These are phyloP conservation scores for Eudemis profundana DNA, from an alignment of 2,888 invertebrate genomes.

Conservation along the genomic window DNA sequence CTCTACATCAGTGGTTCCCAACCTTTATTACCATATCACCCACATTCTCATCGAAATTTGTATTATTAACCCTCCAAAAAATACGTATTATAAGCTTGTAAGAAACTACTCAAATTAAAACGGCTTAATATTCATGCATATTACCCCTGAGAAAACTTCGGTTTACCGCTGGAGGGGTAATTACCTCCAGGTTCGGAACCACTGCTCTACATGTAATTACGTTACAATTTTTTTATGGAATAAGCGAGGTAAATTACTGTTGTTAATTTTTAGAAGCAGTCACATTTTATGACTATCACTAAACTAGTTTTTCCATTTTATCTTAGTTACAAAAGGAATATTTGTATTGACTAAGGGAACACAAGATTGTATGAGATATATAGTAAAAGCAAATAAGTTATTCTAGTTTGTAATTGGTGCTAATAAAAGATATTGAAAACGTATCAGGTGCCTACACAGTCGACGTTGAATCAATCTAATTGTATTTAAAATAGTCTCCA, in stretches of 20 bases:
- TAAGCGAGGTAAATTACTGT: conserved; percentile 20
- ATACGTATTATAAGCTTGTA: too few species aligned
- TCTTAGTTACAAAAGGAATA: neutral
- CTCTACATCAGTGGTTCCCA: too few species aligned
- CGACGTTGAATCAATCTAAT: conserved; percentile 13
- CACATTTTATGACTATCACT: conserved; percentile 17
- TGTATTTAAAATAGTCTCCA: conserved; percentile 22
- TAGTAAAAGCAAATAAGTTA: conserved; percentile 5
- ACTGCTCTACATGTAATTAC: too few species aligned
- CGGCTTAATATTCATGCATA: too few species aligned
- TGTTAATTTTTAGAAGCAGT: conserved; percentile 30
- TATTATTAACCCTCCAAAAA: too few species aligned
- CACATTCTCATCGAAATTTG: too few species aligned
- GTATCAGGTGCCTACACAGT: neutral
- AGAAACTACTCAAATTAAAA: too few species aligned
- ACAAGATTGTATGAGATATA: neutral
- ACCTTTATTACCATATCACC: too few species aligned
- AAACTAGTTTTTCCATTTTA: conserved; percentile 1
- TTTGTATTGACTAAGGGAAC: conserved; percentile 7
- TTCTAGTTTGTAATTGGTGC: conserved; percentile 33
- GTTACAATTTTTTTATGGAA: neutral
- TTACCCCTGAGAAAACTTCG: too few species aligned
- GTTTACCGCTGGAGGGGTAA: too few species aligned
- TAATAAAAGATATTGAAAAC: conserved; percentile 4
- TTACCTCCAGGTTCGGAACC: too few species aligned